Evolutionary conservation across 2,113 vertebrate species (phyloP).

Genomic region (Larimichthys polyactis): DNA sequence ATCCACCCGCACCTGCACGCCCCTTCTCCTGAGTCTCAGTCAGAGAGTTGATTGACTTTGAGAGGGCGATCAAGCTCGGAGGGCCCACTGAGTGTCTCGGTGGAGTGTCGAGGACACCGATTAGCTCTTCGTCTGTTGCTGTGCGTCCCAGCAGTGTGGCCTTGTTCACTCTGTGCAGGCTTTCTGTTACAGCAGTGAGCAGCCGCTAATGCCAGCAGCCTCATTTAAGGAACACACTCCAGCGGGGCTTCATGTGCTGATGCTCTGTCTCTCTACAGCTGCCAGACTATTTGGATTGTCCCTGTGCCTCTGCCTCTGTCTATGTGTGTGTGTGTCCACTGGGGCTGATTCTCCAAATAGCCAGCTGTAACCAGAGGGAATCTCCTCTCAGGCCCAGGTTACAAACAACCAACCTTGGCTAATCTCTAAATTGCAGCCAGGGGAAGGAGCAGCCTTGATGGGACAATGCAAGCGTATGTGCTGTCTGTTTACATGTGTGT

Average conservation of each 20-base stretch:
- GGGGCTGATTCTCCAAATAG: slow-evolving; percentile 37
- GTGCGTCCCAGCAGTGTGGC: slow-evolving; percentile 11
- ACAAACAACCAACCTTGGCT: slow-evolving; percentile 39
- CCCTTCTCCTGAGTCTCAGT: slow-evolving; percentile 24
- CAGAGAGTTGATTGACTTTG: slow-evolving; percentile 62
- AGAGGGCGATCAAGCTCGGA: slow-evolving; percentile 40
- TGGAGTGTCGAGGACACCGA: slow-evolving; percentile 40
- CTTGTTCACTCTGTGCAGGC: slow-evolving; percentile 4
- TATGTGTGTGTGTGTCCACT: background rate
- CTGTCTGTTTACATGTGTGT: background rate
- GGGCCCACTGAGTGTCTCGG: slow-evolving; percentile 38
- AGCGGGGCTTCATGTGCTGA: slow-evolving; percentile 4
- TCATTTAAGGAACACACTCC: slow-evolving; percentile 53
- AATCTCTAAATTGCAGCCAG: slow-evolving; percentile 45
- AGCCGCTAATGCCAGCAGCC: slow-evolving; percentile 14
- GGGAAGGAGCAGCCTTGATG: slow-evolving; percentile 19
- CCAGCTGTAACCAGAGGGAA: slow-evolving; percentile 29
- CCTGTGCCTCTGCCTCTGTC: slow-evolving; percentile 8
- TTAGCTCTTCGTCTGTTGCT: slow-evolving; percentile 52
- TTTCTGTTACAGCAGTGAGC: slow-evolving; percentile 26
- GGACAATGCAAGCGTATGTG: background rate
- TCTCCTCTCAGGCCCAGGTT: slow-evolving; percentile 40
- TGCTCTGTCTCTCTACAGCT: slow-evolving; percentile 21
- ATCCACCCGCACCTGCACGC: background rate
- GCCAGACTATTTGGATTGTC: slow-evolving; percentile 39